These are phyloP conservation scores for Pluvianellus socialis DNA, from an alignment of 2,113 vertebrate species.

Conservation along the genomic window DNA sequence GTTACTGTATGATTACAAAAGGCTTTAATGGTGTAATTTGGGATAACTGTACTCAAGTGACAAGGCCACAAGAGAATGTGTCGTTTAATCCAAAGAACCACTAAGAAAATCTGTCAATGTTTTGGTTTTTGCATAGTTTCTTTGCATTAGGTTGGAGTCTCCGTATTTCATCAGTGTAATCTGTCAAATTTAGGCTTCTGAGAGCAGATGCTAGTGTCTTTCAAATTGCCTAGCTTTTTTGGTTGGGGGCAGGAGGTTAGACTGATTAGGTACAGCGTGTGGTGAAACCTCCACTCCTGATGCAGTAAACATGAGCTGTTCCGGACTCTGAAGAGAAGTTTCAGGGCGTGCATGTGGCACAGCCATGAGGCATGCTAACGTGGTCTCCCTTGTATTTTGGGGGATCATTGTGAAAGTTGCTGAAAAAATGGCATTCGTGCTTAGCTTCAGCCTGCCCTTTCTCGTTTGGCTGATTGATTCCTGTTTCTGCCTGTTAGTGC, in stretches of 20 bases:
- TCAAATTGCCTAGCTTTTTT: background rate
- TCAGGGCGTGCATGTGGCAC: background rate
- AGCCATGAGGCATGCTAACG: background rate
- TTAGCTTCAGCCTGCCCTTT: background rate
- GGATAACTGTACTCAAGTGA: background rate
- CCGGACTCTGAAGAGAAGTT: background rate
- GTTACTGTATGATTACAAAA: background rate
- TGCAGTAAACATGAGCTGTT: background rate
- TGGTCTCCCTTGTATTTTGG: background rate
- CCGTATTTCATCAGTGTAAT: background rate
- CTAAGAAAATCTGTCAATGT: background rate
- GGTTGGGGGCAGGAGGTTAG: background rate
- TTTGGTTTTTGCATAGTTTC: background rate
- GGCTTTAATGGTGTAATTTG: background rate
- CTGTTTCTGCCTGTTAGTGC: background rate
- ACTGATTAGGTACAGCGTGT: background rate
- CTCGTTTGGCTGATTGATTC: background rate
- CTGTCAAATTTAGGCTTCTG: background rate
- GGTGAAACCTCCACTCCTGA: background rate
- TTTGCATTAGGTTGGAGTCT: background rate
- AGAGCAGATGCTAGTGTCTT: background rate
- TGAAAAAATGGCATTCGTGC: background rate
- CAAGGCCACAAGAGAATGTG: background rate
- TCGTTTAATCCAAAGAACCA: background rate
- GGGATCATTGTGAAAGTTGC: background rate